Base-by-base conservation (phyloP, 2,113 vertebrate genomes). In the Pheucticus melanocephalus region DNA sequence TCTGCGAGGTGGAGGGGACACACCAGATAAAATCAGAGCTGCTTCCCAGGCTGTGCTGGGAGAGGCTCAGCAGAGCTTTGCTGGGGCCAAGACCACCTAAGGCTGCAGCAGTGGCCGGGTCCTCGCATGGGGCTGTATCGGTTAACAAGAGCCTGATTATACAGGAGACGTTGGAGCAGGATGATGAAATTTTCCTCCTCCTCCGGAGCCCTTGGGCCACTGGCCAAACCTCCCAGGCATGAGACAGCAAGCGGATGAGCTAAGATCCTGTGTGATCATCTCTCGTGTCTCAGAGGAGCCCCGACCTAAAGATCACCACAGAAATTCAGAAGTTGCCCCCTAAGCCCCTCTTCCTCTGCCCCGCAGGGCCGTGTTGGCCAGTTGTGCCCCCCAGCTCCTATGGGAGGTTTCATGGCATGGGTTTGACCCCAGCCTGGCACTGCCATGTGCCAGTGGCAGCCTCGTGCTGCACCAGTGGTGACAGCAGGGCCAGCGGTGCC, bases 181-280 rank as follows among this genome's bases (percentile, higher is more conserved):
- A 80, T 97, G 97, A 97, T 97, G 97, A 97, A 97, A 97, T 95
- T 92, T 94, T 94, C 96, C 95, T 96, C 96, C 96, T 95, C 95
- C 88, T 94, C 94, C 61, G 2, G 87, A 95, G 91, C 91, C 90
- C 89, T 90, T 24, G 65, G 95, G 95, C 95, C 83, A 51, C 50
- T 5, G 20, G 95, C 96, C 97, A 97, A 97, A 92, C 95, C 95
- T 97, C 91, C 95, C 91, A 94, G 96, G 96, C 96, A 96, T 97
- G 96, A 97, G 96, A 97, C 96, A 96, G 96, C 88, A 94, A 97
- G 92, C 80, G 66, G 95, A 97, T 97, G 97, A 97, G 97, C 96
- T 97, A 96, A 97, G 96, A 96, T 97, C 97, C 96, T 97, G 96
- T 97, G 95, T 96, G 97, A 96, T 97, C 95, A 97, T 96, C 96